Conservation (phyloP, 2,797 vertebrate species). For the Hipposideros larvatus region DNA sequence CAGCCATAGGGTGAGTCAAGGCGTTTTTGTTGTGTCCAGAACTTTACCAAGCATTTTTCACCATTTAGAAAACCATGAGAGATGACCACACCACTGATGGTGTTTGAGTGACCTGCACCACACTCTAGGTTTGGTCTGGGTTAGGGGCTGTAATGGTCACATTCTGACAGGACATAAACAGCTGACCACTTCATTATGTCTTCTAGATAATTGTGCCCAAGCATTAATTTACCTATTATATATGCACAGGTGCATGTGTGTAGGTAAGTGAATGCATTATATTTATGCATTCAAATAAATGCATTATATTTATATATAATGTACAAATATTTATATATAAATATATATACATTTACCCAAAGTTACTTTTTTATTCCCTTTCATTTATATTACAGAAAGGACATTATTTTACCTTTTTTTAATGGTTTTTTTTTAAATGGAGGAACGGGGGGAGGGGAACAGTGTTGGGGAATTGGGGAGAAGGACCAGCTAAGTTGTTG, state of each 20-base stretch:
- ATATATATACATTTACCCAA: background rate
- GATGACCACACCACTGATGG: background rate
- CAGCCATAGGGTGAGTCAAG: background rate
- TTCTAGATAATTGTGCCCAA: background rate
- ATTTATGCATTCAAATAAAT: no score
- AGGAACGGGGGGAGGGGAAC: no score
- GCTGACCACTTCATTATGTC: background rate
- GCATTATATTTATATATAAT: background rate
- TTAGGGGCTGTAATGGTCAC: background rate
- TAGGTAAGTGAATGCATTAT: background rate
- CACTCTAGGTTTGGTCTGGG: background rate
- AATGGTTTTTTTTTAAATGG: no score
- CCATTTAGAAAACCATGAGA: background rate
- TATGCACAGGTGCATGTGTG: no score
- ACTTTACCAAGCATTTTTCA: background rate
- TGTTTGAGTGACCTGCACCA: background rate
- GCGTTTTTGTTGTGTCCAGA: background rate
- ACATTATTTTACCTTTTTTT: background rate
- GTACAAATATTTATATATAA: background rate
- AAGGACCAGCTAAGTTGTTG: no score
- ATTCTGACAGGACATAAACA: background rate
- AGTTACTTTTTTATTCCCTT: background rate
- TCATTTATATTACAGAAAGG: background rate
- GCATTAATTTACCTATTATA: background rate
- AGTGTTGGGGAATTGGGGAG: no score